Evolutionary conservation across 2,888 invertebrate genomes (phyloP).

Genomic region (Acanthoscelides obtectus): DNA sequence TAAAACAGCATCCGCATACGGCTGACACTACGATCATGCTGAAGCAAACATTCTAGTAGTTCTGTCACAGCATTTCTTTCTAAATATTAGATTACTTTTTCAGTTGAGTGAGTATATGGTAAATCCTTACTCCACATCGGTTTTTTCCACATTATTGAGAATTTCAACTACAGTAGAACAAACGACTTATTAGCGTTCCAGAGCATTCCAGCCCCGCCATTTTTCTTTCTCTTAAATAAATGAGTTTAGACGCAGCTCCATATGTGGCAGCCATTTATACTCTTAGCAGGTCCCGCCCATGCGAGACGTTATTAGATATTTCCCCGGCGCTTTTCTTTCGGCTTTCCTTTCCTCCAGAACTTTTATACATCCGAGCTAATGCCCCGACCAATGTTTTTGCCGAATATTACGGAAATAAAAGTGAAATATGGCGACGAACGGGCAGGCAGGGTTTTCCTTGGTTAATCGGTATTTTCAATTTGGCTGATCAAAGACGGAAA

Average conservation of each 20-base stretch:
- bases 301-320: constrained; percentile 35
- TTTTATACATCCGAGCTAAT: constrained; percentile 22
- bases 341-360: constrained; percentile 15
- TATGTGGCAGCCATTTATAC: not conserved
- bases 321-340: constrained; percentile 21
- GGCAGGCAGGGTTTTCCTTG: constrained; percentile 7
- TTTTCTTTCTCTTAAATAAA: not conserved
- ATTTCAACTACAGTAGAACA: not conserved
- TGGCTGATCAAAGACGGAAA: not conserved
- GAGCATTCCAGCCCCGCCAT: not conserved
- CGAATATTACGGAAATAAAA: constrained; percentile 22
- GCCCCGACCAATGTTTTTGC: constrained; percentile 18
- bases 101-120: too few relatives aligned
- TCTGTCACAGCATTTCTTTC: too few relatives aligned
- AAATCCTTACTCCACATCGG: too few relatives aligned
- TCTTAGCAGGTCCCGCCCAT: not conserved
- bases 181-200: not conserved
- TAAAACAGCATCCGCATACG: too few relatives aligned
- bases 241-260: not conserved
- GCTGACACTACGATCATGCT: too few relatives aligned
- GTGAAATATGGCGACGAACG: constrained; percentile 19
- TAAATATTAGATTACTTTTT: too few relatives aligned
- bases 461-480: not conserved
- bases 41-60: too few relatives aligned
- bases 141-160: not conserved